Evolutionary conservation across 35 echinoderm and acorn worm genomes (phyloP).

Genomic region (Lytechinus pictus): DNA sequence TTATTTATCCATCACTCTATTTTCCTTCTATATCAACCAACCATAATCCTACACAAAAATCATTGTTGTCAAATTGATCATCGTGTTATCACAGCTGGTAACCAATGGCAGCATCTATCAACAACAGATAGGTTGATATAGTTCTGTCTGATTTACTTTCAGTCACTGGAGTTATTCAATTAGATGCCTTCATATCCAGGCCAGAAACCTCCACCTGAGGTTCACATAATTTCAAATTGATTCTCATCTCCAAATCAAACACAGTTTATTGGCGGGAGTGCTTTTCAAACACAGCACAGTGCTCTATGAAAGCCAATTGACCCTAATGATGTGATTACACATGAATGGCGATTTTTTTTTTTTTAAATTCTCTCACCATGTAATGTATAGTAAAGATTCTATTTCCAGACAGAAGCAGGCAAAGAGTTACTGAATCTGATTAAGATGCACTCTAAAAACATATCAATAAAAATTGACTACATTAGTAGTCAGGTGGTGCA

Average conservation of each 20-base stretch:
- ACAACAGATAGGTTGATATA: background rate
- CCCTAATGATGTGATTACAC: background rate
- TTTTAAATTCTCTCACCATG: too few relatives aligned
- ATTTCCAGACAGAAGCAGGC: too few relatives aligned
- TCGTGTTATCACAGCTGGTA: background rate
- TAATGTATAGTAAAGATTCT: too few relatives aligned
- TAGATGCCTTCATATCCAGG: background rate
- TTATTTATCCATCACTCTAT: too few relatives aligned
- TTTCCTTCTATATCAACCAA: too few relatives aligned
- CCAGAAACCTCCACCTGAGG: background rate
- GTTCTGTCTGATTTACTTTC: background rate
- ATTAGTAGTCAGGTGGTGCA: too few relatives aligned
- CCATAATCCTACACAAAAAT: too few relatives aligned
- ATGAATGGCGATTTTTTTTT: background rate
- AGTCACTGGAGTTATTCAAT: background rate
- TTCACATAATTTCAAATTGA: background rate
- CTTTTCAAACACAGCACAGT: background rate
- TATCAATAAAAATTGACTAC: too few relatives aligned
- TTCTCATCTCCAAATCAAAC: constrained; percentile 18
- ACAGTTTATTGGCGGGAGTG: background rate
- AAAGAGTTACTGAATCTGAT: too few relatives aligned
- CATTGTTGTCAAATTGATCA: background rate
- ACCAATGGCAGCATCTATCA: background rate
- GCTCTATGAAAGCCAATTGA: background rate
- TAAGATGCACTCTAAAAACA: too few relatives aligned